Evolutionary conservation across 2,113 vertebrate species (phyloP).

Genomic region (Carassius gibelio): DNA sequence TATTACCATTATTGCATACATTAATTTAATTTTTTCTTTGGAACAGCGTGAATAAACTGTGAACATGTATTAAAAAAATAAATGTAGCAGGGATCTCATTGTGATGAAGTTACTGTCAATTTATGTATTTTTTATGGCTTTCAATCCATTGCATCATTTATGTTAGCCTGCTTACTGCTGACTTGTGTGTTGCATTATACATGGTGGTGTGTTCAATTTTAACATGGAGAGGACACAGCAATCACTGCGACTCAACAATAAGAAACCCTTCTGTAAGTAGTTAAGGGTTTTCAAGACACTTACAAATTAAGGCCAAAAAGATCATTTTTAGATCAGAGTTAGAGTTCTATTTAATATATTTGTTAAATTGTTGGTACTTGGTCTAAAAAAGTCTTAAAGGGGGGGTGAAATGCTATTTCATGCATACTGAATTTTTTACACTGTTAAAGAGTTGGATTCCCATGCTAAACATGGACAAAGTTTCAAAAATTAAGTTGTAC

Average conservation of each 20-base stretch:
- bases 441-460: too few relatives aligned
- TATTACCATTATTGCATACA: neutral
- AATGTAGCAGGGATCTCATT: neutral
- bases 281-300: neutral
- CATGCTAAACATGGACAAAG: too few relatives aligned
- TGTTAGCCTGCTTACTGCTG: slow-evolving; percentile 9
- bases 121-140: neutral
- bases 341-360: neutral
- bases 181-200: slow-evolving; percentile 12
- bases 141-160: slow-evolving; percentile 11
- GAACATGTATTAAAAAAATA: neutral
- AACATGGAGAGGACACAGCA: neutral
- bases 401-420: too few relatives aligned
- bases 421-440: too few relatives aligned
- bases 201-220: neutral
- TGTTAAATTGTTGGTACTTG: neutral
- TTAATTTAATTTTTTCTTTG: neutral
- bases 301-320: neutral
- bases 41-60: neutral
- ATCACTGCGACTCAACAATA: neutral
- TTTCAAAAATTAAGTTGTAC: too few relatives aligned
- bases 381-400: neutral
- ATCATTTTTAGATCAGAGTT: neutral
- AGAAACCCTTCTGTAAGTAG: neutral
- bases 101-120: neutral